A percentile compares a stretch with the other conserved stretches of the same genome.
phyloP scores from a whole-genome alignment of 2,888 invertebrate species.

The Acanthosepion pharaonis region DNA sequence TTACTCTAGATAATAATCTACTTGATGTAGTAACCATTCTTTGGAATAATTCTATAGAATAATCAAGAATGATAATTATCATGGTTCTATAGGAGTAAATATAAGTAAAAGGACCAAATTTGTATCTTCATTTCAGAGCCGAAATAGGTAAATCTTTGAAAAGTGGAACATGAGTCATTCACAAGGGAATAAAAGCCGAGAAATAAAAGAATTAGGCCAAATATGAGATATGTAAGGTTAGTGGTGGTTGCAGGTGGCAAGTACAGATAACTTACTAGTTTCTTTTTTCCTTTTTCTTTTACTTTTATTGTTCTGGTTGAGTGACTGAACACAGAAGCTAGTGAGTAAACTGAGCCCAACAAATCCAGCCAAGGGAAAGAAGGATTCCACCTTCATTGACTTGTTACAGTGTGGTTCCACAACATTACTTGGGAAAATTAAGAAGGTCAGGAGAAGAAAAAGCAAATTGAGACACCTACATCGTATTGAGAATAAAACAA shows the following conservation, averaged over 20 bases:
- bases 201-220: conserved; percentile 23
- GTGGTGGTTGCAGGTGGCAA: conserved; percentile 22
- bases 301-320: not conserved
- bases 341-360: conserved; percentile 13
- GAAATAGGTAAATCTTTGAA: not conserved
- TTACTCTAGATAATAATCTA: too few relatives aligned
- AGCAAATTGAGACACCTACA: not conserved
- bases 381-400: not conserved
- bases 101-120: not conserved
- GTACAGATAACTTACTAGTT: not conserved
- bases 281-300: too few relatives aligned
- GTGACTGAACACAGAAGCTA: not conserved
- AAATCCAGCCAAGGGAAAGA: not conserved
- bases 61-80: not conserved
- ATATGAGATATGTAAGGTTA: not conserved
- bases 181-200: not conserved
- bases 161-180: not conserved
- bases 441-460: not conserved
- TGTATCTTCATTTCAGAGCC: not conserved
- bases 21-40: not conserved
- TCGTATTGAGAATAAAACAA: not conserved
- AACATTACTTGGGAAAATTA: not conserved
- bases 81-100: not conserved
- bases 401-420: not conserved
- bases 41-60: not conserved